Conservation (phyloP, 2,797 vertebrate species). For the Phoebastria nigripes region DNA sequence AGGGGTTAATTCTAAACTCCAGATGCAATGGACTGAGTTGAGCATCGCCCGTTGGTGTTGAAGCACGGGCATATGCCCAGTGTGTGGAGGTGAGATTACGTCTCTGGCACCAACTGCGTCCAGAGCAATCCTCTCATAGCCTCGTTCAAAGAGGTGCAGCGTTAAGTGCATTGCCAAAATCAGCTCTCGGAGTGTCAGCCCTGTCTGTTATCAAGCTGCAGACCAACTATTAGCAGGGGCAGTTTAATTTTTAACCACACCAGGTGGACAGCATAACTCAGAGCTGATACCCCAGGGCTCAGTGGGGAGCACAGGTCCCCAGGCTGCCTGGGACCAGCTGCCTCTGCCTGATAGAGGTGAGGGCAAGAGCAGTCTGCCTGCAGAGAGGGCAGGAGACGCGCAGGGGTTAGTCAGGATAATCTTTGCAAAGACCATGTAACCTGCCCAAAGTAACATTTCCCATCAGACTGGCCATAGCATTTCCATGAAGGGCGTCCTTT, state of each 20-base stretch:
- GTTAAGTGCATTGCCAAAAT: neutral
- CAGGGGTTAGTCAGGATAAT: neutral
- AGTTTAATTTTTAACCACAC: neutral
- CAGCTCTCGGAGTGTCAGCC: neutral
- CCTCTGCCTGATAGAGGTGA: neutral
- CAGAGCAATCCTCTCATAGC: neutral
- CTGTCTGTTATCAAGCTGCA: neutral
- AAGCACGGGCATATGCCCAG: neutral
- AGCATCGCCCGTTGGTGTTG: rapidly evolving
- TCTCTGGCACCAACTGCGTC: neutral
- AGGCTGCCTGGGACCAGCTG: neutral
- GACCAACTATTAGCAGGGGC: neutral
- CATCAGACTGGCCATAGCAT: neutral
- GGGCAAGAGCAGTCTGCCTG: neutral
- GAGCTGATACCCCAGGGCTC: neutral
- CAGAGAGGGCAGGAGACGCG: neutral
- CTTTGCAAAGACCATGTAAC: neutral
- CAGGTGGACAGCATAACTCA: neutral
- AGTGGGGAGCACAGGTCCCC: neutral
- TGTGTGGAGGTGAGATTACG: rapidly evolving
- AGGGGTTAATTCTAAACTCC: neutral
- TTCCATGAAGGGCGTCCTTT: neutral
- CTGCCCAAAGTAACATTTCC: neutral
- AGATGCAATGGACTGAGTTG: neutral
- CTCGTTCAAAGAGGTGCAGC: neutral